Base-by-base conservation (phyloP, 2,888 invertebrate genomes). In the Dascillus cervinus region DNA sequence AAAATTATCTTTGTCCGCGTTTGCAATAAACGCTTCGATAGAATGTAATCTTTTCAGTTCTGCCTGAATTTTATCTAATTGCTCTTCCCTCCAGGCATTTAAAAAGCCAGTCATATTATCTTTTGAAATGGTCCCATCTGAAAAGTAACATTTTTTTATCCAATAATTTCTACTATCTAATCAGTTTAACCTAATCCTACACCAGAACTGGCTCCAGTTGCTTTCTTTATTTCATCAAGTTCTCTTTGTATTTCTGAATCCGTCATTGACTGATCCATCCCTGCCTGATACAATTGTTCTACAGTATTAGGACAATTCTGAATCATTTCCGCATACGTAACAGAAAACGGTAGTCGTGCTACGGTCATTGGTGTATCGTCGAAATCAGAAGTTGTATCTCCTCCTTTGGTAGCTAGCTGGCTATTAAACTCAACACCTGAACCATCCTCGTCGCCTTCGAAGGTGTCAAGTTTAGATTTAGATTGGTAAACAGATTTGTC, bases 321-420 rank as follows among this genome's bases (percentile, higher is more conserved):
- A n/a, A 31, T 29, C 52, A 63, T 51, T 26, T 60, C 56, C 1
- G 49, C 45, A 36, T 63, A 63, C 32, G 56, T 63, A 4, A 55
- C 27, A 0, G 63, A 63, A 41, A 62, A 62, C 3, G 59, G 56
- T 10, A 54, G 38, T 10, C 39, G n/a, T n/a, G n/a, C n/a, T n/a
- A n/a, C n/a, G n/a, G n/a, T n/a, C n/a, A 41, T 46, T 39, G 6
- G 46, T 39, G 3, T 46, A 37, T 37, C 32, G 8, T 30, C 22
- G 2, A 5, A 15, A 4, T 10, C 13, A 11, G 10, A 6, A 13
- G 6, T 12, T 14, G 11, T 8, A 8, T 6, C 22, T 11, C 11
- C 14, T 8, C 10, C 13, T 12, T n/a, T 2, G 10, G 17, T 13
- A 3, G 8, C 9, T 15, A 13, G n/a, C n/a, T n/a, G n/a, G n/a